Evolutionary conservation across 2,888 invertebrate genomes (phyloP).

Genomic region (Boloria euphrosyne): DNA sequence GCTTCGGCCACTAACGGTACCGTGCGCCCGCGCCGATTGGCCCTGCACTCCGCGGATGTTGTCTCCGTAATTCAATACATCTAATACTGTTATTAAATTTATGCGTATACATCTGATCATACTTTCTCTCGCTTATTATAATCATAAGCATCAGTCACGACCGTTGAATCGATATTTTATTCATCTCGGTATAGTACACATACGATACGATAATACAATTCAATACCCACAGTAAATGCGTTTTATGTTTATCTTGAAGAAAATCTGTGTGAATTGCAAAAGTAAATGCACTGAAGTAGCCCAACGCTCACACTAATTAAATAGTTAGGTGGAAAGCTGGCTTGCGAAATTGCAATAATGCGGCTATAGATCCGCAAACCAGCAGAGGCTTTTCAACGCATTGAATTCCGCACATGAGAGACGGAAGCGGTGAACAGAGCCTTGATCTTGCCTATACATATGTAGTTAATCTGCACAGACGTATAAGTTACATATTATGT

Average conservation of each 20-base stretch:
- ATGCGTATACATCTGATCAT: slow-evolving; percentile 62
- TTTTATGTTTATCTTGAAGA: slow-evolving; percentile 16
- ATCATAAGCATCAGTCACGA: slow-evolving; percentile 69
- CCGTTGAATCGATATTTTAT: slow-evolving; percentile 58
- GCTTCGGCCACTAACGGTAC: slow-evolving; percentile 66
- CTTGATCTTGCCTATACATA: slow-evolving; percentile 67
- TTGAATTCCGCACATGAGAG: slow-evolving; percentile 64
- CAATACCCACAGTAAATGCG: not conserved
- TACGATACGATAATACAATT: not conserved
- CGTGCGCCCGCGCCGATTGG: slow-evolving; percentile 57
- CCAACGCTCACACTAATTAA: slow-evolving; percentile 42
- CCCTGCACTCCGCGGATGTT: slow-evolving; percentile 68
- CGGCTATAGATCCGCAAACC: slow-evolving; percentile 51
- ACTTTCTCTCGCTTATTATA: slow-evolving; percentile 73
- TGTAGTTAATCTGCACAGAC: slow-evolving; percentile 44
- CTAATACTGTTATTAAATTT: slow-evolving; percentile 79
- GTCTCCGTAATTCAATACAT: slow-evolving; percentile 75
- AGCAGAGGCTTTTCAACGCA: slow-evolving; percentile 51
- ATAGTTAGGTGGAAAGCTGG: slow-evolving; percentile 47
- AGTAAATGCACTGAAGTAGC: slow-evolving; percentile 25
- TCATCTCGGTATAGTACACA: slow-evolving; percentile 51
- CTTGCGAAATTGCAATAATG: slow-evolving; percentile 49
- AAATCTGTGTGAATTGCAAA: slow-evolving; percentile 15
- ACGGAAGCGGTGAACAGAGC: slow-evolving; percentile 69
- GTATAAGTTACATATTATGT: slow-evolving; percentile 56